These are phyloP conservation scores for Glandiceps talaboti DNA, from an alignment of 53 echinoderm and acorn worm genomes.

Conservation along the genomic window DNA sequence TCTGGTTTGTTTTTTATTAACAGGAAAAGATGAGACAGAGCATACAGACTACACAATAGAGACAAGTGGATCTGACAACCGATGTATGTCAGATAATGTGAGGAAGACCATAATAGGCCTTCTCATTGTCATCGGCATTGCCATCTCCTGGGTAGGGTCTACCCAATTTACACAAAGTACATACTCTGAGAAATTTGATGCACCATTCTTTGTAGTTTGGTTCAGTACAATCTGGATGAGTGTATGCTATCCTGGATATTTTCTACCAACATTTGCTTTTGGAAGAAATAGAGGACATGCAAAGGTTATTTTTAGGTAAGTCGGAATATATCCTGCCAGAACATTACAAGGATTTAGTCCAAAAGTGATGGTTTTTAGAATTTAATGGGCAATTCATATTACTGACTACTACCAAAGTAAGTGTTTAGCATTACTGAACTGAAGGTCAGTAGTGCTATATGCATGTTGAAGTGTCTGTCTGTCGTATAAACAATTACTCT, in stretches of 20 bases:
- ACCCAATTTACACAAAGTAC: constrained; percentile 81
- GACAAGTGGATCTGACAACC: neutral
- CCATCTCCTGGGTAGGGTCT: constrained; percentile 87
- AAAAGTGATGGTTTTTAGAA: no score
- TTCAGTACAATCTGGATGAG: constrained; percentile 89
- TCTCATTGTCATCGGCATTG: constrained; percentile 73
- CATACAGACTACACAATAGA: no score
- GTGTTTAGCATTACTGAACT: no score
- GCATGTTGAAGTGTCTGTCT: no score
- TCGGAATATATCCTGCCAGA: no score
- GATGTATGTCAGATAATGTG: constrained; percentile 16
- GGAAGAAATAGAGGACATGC: constrained; percentile 7
- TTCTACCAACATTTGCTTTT: neutral
- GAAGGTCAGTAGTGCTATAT: no score
- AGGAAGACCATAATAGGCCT: constrained; percentile 63
- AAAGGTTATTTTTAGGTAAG: constrained; percentile 61
- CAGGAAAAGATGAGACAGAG: no score
- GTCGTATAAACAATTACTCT: no score
- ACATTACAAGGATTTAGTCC: no score
- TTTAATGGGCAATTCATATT: no score
- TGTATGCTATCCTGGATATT: constrained; percentile 75
- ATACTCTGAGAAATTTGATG: constrained; percentile 57
- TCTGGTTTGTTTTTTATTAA: no score
- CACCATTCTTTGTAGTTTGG: constrained; percentile 86
- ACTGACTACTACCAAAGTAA: no score